A percentile compares a stretch with the other conserved stretches of the same genome.
Evolutionary conservation across 2,797 vertebrate genomes (phyloP).

Genomic region (Xenops minutus): DNA sequence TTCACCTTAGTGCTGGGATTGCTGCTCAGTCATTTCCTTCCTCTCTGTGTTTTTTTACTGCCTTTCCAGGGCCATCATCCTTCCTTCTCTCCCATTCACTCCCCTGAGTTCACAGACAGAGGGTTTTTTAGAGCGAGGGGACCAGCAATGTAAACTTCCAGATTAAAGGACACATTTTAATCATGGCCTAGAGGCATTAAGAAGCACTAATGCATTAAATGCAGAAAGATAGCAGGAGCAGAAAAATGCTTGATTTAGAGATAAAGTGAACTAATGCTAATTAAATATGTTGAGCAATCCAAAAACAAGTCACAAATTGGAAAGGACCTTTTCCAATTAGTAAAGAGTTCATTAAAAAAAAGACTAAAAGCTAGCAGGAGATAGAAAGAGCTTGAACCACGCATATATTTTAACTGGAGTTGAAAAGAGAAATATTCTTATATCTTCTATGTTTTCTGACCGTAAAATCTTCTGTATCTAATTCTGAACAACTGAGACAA

Average conservation of each 20-base stretch:
- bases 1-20: neutral
- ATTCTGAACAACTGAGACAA: neutral
- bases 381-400: neutral
- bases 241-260: conserved; percentile 39
- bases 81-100: neutral
- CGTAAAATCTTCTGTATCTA: neutral
- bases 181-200: neutral
- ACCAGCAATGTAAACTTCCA: conserved; percentile 19
- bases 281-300: conserved; percentile 44
- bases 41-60: neutral
- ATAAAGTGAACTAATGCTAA: conserved; percentile 59
- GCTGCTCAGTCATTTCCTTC: neutral
- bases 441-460: neutral
- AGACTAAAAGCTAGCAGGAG: neutral
- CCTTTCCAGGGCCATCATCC: neutral
- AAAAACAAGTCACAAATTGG: conserved; percentile 23
- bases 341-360: conserved; percentile 36
- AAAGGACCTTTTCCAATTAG: conserved; percentile 31
- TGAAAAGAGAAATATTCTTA: neutral
- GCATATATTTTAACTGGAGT: neutral
- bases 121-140: neutral
- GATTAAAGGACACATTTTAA: conserved; percentile 8
- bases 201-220: conserved; percentile 48
- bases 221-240: neutral
- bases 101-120: neutral